Evolutionary conservation across 2,888 invertebrate genomes (phyloP).

Genomic region (Chirona hameri): DNA sequence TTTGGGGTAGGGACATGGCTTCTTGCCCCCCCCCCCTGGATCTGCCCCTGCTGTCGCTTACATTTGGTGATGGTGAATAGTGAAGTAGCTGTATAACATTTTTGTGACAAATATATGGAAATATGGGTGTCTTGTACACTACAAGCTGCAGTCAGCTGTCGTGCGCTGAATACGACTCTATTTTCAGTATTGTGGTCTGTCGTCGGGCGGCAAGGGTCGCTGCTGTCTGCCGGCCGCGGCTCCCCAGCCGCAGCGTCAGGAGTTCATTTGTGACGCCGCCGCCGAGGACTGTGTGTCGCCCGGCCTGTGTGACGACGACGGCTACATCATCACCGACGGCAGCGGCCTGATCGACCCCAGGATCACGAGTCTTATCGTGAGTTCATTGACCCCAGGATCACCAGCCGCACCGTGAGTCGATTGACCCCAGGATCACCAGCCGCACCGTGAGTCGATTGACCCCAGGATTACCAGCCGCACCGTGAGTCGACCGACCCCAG

Average conservation of each 20-base stretch:
- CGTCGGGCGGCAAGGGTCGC: slow-evolving; percentile 6
- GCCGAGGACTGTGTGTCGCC: slow-evolving; percentile 34
- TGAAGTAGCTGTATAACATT: too few relatives aligned
- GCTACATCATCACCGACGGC: slow-evolving; percentile 36
- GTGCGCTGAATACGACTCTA: not conserved
- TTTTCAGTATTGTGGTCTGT: slow-evolving; percentile 24
- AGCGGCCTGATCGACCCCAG: slow-evolving; percentile 34
- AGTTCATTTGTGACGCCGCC: not conserved
- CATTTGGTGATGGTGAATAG: too few relatives aligned
- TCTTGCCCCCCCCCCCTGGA: too few relatives aligned
- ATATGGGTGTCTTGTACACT: too few relatives aligned
- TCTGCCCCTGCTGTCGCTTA: too few relatives aligned
- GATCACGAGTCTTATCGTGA: not conserved
- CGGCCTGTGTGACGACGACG: slow-evolving; percentile 35
- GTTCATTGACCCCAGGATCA: not conserved
- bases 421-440: not conserved
- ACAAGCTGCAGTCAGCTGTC: too few relatives aligned
- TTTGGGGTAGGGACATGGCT: too few relatives aligned
- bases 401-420: not conserved
- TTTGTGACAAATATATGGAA: too few relatives aligned
- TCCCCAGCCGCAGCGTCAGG: not conserved
- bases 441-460: too few relatives aligned
- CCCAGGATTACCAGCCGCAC: too few relatives aligned
- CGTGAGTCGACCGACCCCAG: too few relatives aligned
- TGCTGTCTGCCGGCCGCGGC: not conserved